Percentiles rank a stretch among this genome's conserved stretches.
phyloP scores from a whole-genome alignment of 92 coral and sea anemone species.

The Bergia puertoricense region DNA sequence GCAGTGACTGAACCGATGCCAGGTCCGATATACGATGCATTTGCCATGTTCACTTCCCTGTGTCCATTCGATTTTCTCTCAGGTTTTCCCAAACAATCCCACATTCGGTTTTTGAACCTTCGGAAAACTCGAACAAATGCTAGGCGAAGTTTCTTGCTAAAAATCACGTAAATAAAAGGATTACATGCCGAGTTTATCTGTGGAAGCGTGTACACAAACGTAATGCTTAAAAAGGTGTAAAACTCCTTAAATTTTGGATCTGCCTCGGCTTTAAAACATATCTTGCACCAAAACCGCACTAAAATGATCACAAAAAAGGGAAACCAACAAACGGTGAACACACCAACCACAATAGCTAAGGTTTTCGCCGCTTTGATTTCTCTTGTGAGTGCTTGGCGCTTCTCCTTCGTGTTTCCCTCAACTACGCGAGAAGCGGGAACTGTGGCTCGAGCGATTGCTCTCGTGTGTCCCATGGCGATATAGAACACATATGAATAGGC shows the following conservation, averaged over 20 bases:
- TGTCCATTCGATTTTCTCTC: slow-evolving; percentile 32
- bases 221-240: slow-evolving; percentile 64
- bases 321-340: slow-evolving; percentile 77
- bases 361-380: slow-evolving; percentile 89
- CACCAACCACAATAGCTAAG: slow-evolving; percentile 81
- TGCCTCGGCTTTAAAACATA: slow-evolving; percentile 54
- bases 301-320: slow-evolving; percentile 67
- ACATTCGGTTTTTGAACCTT: slow-evolving; percentile 23
- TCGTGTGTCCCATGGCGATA: slow-evolving; percentile 82
- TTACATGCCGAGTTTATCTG: slow-evolving; percentile 90
- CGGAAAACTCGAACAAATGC: slow-evolving; percentile 71
- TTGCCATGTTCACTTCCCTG: slow-evolving; percentile 10
- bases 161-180: slow-evolving; percentile 89
- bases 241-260: slow-evolving; percentile 60
- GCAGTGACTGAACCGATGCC: slow-evolving; percentile 34
- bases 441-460: slow-evolving; percentile 74
- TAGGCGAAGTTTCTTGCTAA: slow-evolving; percentile 76
- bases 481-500: slow-evolving; percentile 87
- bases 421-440: slow-evolving; percentile 44
- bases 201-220: slow-evolving; percentile 89
- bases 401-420: slow-evolving; percentile 32
- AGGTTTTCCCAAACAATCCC: slow-evolving; percentile 32
- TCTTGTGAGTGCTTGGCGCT: slow-evolving; percentile 59
- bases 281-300: slow-evolving; percentile 64
- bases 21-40: slow-evolving; percentile 17